Percentiles rank a stretch among this genome's conserved stretches.
phyloP scores from a whole-genome alignment of 2,797 vertebrate genomes.

The Linurgus olivaceus region DNA sequence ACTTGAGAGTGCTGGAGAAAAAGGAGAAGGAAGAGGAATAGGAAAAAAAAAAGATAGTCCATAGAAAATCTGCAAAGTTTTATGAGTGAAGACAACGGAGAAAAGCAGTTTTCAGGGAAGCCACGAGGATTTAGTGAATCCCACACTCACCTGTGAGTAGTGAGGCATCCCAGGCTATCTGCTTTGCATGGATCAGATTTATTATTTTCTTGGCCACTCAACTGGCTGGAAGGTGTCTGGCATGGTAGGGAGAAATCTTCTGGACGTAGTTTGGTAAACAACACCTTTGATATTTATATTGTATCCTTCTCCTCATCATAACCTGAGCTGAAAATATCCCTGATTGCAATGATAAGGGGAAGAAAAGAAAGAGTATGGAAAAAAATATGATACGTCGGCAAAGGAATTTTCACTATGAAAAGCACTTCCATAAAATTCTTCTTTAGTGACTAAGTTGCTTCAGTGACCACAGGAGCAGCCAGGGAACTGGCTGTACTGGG shows the following conservation, averaged over 20 bases:
- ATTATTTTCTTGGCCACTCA: constrained; percentile 59
- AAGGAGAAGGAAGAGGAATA: not conserved
- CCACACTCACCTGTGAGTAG: constrained; percentile 42
- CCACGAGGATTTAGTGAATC: constrained; percentile 70
- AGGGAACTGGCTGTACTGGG: not conserved
- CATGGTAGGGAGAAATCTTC: not conserved
- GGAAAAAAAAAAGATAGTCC: not conserved
- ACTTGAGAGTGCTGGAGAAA: not conserved
- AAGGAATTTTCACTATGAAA: not conserved
- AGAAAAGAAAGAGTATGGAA: not conserved
- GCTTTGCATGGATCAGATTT: constrained; percentile 51
- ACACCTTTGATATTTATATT: not conserved
- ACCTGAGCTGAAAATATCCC: not conserved
- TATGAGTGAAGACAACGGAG: not conserved
- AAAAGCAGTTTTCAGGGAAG: constrained; percentile 49
- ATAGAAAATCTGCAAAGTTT: not conserved
- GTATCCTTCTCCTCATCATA: not conserved
- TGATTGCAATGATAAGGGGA: not conserved
- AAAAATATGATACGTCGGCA: not conserved
- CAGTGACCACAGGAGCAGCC: not conserved
- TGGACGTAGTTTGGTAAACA: not conserved
- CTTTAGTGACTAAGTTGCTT: not conserved
- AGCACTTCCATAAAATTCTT: not conserved
- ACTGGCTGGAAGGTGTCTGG: constrained; percentile 7
- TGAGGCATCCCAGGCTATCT: constrained; percentile 53